phyloP scores from a whole-genome alignment of 1,140 invertebrate genomes.

The Palaemon carinicauda region DNA sequence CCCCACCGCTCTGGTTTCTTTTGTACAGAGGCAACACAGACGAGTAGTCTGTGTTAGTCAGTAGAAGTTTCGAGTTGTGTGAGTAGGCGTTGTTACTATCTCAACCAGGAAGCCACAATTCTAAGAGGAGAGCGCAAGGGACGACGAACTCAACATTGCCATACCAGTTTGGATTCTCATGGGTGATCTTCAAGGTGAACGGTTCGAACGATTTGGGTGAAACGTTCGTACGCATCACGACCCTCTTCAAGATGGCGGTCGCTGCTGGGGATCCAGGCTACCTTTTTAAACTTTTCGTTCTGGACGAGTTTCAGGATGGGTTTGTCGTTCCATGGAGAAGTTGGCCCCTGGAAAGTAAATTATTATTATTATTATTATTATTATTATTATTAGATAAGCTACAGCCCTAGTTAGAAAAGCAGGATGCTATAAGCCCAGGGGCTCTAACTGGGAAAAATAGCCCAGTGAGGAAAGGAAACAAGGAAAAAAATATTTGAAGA shows the following conservation, averaged over 20 bases:
- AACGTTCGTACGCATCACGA: not conserved
- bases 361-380: too few relatives aligned
- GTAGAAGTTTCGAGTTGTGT: conserved; percentile 17
- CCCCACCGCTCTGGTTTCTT: not conserved
- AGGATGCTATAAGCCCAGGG: too few relatives aligned
- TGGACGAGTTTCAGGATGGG: not conserved
- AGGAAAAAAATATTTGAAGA: too few relatives aligned
- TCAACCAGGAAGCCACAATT: conserved; percentile 13
- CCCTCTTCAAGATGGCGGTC: conserved; percentile 24
- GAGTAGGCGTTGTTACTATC: conserved; percentile 39
- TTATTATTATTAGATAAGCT: too few relatives aligned
- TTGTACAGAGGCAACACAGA: not conserved
- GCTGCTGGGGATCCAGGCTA: conserved; percentile 23
- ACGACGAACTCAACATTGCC: conserved; percentile 41
- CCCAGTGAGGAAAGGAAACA: too few relatives aligned
- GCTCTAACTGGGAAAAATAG: too few relatives aligned
- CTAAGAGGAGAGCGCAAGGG: not conserved
- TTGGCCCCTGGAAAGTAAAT: not conserved
- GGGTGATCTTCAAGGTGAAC: conserved; percentile 16
- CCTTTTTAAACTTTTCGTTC: not conserved
- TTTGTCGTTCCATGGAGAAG: not conserved
- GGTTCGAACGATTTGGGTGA: conserved; percentile 17
- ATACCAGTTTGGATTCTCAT: conserved; percentile 25
- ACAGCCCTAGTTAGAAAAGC: too few relatives aligned
- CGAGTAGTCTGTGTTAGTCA: conserved; percentile 32